Base-by-base conservation (phyloP, 2,113 vertebrate genomes). In the Chaetodon auriga region DNA sequence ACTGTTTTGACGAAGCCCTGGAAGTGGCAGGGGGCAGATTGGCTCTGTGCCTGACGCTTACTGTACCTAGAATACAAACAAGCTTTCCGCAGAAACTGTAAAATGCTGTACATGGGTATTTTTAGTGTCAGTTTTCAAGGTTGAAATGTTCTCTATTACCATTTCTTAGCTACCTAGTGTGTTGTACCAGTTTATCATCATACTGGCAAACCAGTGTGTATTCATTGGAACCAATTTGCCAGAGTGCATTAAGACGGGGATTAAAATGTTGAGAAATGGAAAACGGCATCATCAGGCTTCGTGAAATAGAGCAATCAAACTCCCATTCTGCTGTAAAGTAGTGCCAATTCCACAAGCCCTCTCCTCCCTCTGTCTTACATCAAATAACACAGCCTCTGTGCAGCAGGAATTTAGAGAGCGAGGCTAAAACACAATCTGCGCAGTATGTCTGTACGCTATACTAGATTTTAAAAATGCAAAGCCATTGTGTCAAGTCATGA, bases 31-130 rank as follows among this genome's bases (percentile, higher is more conserved):
- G 90, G 90, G 83, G 91, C 85, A 89, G 88, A 93, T 91, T 90
- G 90, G 82, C 90, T 92, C 66, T 55, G 79, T 69, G 86, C 84
- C 86, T 87, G 87, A 82, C 75, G 80, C 76, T 38, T 85, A 75
- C 90, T 85, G 83, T 91, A 89, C 78, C 82, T 16, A 41, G 90
- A 93, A 94, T 92, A 92, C 90, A 90, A 93, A 92, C 90, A 87
- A 84, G 83, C 68, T 63, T 46, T 64, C 41, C 71, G 68, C 70
- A 64, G 30, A 78, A 84, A 85, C 75, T 76, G 82, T 85, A 80
- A 87, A 93, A 92, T 62, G 75, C 78, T 85, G 61, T 78, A 85
- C 84, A 82, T 68, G 65, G 30, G 58, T 85, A 66, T 89, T 86
- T 89, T 79, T 75, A 84, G 75, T 75, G 88, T 89, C 83, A 25